Conservation (phyloP, 1,140 invertebrate genomes). For the Cryptotermes secundus region DNA sequence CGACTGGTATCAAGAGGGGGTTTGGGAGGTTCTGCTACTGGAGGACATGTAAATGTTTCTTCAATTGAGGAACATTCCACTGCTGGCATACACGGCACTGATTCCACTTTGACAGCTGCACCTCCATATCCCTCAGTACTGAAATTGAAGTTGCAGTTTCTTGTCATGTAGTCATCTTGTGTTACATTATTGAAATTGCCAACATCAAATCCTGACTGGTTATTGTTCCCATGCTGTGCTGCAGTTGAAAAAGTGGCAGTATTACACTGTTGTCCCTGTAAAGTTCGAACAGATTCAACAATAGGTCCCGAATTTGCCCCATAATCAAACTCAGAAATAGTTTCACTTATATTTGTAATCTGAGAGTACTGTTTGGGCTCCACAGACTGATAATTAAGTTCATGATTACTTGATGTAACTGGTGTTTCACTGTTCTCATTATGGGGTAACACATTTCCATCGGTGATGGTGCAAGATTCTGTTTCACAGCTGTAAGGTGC, state of each 20-base stretch:
- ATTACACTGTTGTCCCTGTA: neutral
- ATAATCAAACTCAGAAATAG: conserved; percentile 48
- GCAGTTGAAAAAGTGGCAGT: neutral
- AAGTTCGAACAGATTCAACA: neutral
- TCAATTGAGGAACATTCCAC: neutral
- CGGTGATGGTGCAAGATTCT: neutral
- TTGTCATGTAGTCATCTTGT: neutral
- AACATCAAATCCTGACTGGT: no score
- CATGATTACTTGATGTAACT: neutral
- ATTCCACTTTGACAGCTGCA: conserved; percentile 43
- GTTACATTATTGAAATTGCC: neutral
- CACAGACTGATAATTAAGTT: neutral
- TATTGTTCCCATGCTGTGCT: neutral
- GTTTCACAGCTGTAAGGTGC: neutral
- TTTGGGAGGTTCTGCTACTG: conserved; percentile 39
- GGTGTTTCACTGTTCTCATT: neutral
- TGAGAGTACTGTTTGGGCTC: neutral
- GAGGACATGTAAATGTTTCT: neutral
- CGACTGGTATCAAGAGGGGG: neutral
- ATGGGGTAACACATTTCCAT: neutral
- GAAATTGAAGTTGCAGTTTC: conserved; percentile 43
- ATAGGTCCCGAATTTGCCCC: conserved; percentile 37
- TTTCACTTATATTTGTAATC: conserved; percentile 31
- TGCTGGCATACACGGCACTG: conserved; percentile 36
- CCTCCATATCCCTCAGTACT: conserved; percentile 43